Evolutionary conservation across 2,113 vertebrate species (phyloP), one percentile per base, ranked within the genome.

Genomic region (Catharus minimus): DNA sequence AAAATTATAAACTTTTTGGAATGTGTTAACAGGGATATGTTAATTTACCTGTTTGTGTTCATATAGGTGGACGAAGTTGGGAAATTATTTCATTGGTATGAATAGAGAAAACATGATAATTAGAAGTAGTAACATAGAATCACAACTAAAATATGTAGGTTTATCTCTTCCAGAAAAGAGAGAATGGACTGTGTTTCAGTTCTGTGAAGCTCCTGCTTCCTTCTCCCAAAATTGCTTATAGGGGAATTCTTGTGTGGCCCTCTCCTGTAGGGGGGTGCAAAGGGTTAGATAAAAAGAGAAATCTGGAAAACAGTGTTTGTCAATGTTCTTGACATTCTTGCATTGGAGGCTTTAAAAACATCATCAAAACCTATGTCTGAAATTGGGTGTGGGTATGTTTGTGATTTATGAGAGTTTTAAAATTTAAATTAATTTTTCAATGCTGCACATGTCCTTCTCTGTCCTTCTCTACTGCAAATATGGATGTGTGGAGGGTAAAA

Each of bases 291-390:
- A 32, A 62, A 65, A 68, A 10, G 15, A 53, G 49, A 82, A 75
- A 24, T 60, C 0, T 64, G 36, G n/a, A 56, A 82, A 46, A 52
- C 1, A 2, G 15, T 65, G 2, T 39, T 60, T 78, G 33, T 15
- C 11, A 21, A 61, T 66, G 22, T 75, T 75, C n/a, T 60, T 82
- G 22, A 60, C 15, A 11, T 74, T 39, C 9, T 30, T 81, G 67
- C 19, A 5, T 12, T 61, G 12, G 13, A 56, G 27, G 15, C 39
- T 87, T 84, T 74, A 62, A 58, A 88, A 82, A 50, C 3, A 23
- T 76, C 53, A 47, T 43, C 5, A 0, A 52, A 62, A 82, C 20
- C 21, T 71, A 2, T 0, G 0, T 13, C 22, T 87, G 65, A 47
- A 75, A 47, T 36, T 49, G 9, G 4, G 4, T 4, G 0, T 64